These are phyloP conservation scores for Porphyrio hochstetteri DNA, from an alignment of 2,113 vertebrate species.

Conservation along the genomic window DNA sequence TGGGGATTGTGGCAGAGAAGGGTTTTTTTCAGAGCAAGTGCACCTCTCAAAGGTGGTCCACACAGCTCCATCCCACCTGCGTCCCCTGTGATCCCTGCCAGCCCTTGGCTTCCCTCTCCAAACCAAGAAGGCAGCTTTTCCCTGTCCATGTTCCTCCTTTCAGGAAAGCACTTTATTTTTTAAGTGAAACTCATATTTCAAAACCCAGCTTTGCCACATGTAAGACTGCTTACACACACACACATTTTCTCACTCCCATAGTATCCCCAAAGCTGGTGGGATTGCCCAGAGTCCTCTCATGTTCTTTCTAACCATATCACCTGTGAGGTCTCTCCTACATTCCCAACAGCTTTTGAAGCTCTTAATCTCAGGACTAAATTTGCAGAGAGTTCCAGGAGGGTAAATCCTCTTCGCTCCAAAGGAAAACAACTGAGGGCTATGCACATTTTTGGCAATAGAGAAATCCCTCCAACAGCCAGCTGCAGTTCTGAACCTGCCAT, in stretches of 20 bases:
- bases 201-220: background rate
- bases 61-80: background rate
- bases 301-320: background rate
- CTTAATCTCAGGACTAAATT: background rate
- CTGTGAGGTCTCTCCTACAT: background rate
- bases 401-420: constrained; percentile 3
- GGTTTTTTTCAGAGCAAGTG: background rate
- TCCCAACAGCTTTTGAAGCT: background rate
- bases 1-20: background rate
- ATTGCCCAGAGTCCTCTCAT: background rate
- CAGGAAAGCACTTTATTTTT: background rate
- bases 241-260: background rate
- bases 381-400: background rate
- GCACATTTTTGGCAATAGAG: background rate
- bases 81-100: background rate
- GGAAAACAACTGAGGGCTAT: background rate
- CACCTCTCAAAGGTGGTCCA: background rate
- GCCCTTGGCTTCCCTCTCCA: background rate
- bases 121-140: background rate
- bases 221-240: background rate
- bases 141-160: background rate
- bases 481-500: constrained; percentile 3
- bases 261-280: background rate
- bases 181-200: background rate
- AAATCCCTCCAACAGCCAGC: background rate